Conservation (phyloP, 2,113 vertebrate genomes). For the Melanerpes formicivorus region DNA sequence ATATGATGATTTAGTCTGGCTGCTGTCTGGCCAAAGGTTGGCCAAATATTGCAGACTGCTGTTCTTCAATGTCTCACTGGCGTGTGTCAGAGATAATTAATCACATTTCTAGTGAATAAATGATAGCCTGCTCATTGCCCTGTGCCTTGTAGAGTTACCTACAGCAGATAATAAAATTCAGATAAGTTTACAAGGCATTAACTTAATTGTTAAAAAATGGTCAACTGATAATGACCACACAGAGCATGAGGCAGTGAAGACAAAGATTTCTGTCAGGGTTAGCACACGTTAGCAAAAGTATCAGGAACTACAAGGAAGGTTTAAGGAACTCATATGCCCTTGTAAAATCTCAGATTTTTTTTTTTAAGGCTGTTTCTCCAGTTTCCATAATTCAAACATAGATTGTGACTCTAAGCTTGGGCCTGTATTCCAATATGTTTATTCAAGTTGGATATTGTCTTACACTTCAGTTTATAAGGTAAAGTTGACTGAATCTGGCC, state of each 20-base stretch:
- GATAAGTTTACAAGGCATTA: not conserved
- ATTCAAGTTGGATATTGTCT: not conserved
- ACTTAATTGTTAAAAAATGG: accelerated
- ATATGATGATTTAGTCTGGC: not conserved
- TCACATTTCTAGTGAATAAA: not conserved
- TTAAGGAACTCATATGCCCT: not conserved
- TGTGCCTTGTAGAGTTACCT: not conserved
- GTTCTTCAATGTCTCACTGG: not conserved
- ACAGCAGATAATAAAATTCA: slow-evolving; percentile 18
- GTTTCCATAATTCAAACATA: not conserved
- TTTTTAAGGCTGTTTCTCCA: not conserved
- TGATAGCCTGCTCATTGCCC: not conserved
- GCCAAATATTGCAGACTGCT: not conserved
- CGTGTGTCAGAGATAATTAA: not conserved
- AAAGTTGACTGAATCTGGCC: not conserved
- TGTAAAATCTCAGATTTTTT: not conserved
- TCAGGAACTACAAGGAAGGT: not conserved
- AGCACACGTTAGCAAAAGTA: not conserved
- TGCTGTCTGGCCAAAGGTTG: not conserved
- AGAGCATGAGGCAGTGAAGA: not conserved
- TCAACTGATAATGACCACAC: not conserved
- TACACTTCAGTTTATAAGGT: not conserved
- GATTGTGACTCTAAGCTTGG: not conserved
- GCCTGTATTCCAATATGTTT: not conserved
- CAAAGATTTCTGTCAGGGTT: not conserved